phyloP scores from a whole-genome alignment of 2,797 vertebrate genomes.

The Protosalanx chinensis region DNA sequence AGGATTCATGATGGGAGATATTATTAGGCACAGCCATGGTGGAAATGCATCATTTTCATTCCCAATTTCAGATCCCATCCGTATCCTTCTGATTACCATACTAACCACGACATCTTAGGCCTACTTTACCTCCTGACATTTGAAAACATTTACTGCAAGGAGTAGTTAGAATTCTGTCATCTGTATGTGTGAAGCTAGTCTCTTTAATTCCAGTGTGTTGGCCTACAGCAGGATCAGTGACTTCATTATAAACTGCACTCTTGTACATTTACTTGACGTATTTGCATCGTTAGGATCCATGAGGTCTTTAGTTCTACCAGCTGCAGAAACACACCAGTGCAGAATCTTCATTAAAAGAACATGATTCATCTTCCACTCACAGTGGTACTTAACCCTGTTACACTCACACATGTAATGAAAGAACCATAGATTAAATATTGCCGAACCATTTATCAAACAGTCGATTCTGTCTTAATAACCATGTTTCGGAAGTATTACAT shows the following conservation, averaged over 20 bases:
- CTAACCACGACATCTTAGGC: slow-evolving; percentile 13
- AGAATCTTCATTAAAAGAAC: neutral
- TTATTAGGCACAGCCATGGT: slow-evolving; percentile 62
- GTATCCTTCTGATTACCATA: slow-evolving; percentile 40
- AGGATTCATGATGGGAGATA: slow-evolving; percentile 52
- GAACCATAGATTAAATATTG: slow-evolving; percentile 25
- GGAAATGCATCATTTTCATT: slow-evolving; percentile 50
- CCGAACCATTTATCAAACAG: slow-evolving; percentile 42
- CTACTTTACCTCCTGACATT: slow-evolving; percentile 24
- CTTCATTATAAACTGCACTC: too few relatives aligned
- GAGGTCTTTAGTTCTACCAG: neutral
- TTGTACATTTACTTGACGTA: neutral
- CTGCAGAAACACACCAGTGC: too few relatives aligned
- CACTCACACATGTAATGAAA: neutral
- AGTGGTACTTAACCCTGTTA: neutral
- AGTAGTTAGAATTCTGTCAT: slow-evolving; percentile 9
- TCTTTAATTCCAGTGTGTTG: neutral
- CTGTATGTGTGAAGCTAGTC: neutral
- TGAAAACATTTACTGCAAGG: slow-evolving; percentile 44
- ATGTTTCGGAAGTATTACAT: slow-evolving; percentile 38
- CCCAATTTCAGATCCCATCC: slow-evolving; percentile 41
- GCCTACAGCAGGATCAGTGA: too few relatives aligned
- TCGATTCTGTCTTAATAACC: slow-evolving; percentile 23
- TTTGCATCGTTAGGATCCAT: neutral
- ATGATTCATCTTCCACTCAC: neutral